A percentile compares a stretch with the other conserved stretches of the same genome.
Conservation (phyloP, 2,888 invertebrate genomes). For the Argyra leucocephala region DNA sequence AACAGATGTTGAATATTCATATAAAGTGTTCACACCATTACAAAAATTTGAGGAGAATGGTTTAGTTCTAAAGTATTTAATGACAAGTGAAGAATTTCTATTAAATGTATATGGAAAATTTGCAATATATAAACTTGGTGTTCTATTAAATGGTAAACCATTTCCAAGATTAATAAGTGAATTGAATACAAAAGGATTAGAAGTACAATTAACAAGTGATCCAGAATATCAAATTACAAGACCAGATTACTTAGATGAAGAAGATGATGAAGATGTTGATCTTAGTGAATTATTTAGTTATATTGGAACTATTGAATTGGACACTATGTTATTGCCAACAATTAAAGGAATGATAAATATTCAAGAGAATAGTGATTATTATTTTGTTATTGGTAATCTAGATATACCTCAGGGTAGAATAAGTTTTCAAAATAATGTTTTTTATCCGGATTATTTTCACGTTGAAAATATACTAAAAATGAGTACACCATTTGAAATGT, state of each 20-base stretch:
- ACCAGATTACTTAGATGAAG: slow-evolving; percentile 26
- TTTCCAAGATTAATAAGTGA: slow-evolving; percentile 38
- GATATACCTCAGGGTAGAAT: slow-evolving; percentile 49
- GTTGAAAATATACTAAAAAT: slow-evolving; percentile 49
- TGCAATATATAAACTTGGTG: slow-evolving; percentile 55
- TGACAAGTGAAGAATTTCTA: slow-evolving; percentile 55
- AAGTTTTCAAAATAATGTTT: slow-evolving; percentile 49
- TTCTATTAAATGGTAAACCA: slow-evolving; percentile 35
- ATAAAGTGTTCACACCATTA: slow-evolving; percentile 68
- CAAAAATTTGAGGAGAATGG: slow-evolving; percentile 69
- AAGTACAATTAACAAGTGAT: slow-evolving; percentile 40
- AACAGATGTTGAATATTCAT: slow-evolving; percentile 67
- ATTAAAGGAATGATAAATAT: slow-evolving; percentile 49
- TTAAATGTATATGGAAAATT: slow-evolving; percentile 60
- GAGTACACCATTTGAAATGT: slow-evolving; percentile 46
- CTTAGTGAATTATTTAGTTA: slow-evolving; percentile 45
- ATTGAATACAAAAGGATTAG: slow-evolving; percentile 33
- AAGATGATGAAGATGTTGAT: slow-evolving; percentile 39
- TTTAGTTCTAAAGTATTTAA: slow-evolving; percentile 53
- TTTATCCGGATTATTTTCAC: slow-evolving; percentile 45
- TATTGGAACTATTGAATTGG: slow-evolving; percentile 49
- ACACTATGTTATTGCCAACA: slow-evolving; percentile 50
- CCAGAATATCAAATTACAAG: slow-evolving; percentile 28
- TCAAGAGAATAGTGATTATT: slow-evolving; percentile 47
- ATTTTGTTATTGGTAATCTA: slow-evolving; percentile 45